These are phyloP conservation scores for Chelon labrosus DNA, from an alignment of 2,797 vertebrate genomes.

Conservation along the genomic window DNA sequence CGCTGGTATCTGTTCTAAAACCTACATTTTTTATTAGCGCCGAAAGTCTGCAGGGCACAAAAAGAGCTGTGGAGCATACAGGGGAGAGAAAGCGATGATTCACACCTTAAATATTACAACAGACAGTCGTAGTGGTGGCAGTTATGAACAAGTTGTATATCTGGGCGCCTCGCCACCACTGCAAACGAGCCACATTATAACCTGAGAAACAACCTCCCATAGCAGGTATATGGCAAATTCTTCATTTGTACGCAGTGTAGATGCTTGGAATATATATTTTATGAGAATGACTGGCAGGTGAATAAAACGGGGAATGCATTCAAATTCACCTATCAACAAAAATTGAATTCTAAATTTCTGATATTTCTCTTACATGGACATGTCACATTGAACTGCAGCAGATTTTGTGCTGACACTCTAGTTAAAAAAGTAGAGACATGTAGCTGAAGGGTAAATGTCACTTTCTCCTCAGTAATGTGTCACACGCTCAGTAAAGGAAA, in stretches of 20 bases:
- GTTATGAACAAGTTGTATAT: conserved; percentile 9
- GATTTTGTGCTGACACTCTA: conserved; percentile 26
- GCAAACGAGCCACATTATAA: conserved; percentile 1
- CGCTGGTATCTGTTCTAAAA: conserved; percentile 3
- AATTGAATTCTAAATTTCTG: conserved; percentile 22
- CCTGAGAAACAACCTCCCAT: conserved; percentile 2
- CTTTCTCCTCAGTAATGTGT: conserved; percentile 54
- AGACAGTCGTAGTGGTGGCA: conserved; percentile 7
- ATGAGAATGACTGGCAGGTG: conserved; percentile 19
- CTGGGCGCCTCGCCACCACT: not conserved
- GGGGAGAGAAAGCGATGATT: conserved; percentile 3
- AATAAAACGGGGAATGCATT: not conserved
- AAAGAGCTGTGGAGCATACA: conserved; percentile 15
- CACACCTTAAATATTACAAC: conserved; percentile 38
- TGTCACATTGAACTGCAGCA: conserved; percentile 47
- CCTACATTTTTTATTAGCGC: conserved; percentile 15
- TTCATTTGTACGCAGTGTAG: conserved; percentile 5
- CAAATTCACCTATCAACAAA: conserved; percentile 1
- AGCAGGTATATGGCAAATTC: conserved; percentile 5
- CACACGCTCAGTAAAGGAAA: conserved; percentile 56
- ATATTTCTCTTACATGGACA: conserved; percentile 35
- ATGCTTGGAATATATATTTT: not conserved
- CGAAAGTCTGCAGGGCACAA: not conserved
- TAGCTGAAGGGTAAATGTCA: conserved; percentile 63
- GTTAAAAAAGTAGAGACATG: conserved; percentile 53